Percentiles rank a stretch among this genome's conserved stretches.
phyloP scores from a whole-genome alignment of 2,888 invertebrate genomes.

The Hofmannophila pseudospretella region DNA sequence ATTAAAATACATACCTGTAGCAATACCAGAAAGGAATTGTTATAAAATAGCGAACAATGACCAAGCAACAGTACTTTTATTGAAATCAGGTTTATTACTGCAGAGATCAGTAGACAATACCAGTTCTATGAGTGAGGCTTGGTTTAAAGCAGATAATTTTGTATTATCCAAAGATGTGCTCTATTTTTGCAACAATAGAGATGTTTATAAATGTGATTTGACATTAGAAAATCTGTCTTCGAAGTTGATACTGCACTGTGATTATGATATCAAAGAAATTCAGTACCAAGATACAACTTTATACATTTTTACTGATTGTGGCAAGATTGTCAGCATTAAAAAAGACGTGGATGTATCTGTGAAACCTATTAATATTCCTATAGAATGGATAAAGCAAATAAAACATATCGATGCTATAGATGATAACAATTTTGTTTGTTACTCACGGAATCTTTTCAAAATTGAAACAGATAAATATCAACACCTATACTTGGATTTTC shows the following conservation, averaged over 20 bases:
- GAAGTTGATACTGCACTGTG: slow-evolving; percentile 37
- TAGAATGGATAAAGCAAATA: slow-evolving; percentile 54
- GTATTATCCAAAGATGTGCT: slow-evolving; percentile 35
- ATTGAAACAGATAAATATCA: slow-evolving; percentile 51
- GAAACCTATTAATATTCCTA: slow-evolving; percentile 39
- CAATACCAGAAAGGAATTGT: slow-evolving; percentile 44
- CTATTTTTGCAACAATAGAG: slow-evolving; percentile 44
- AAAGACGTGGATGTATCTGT: slow-evolving; percentile 25
- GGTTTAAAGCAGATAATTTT: slow-evolving; percentile 52
- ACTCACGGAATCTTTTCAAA: slow-evolving; percentile 55
- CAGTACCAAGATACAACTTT: slow-evolving; percentile 33
- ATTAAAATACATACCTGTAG: slow-evolving; percentile 50
- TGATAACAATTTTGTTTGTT: slow-evolving; percentile 54
- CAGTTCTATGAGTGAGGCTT: slow-evolving; percentile 35
- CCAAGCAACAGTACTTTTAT: slow-evolving; percentile 37
- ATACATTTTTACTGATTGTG: slow-evolving; percentile 52
- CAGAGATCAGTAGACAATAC: slow-evolving; percentile 41
- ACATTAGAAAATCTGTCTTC: slow-evolving; percentile 30
- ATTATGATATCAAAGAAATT: slow-evolving; percentile 53
- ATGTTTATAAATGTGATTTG: slow-evolving; percentile 47
- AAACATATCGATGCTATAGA: slow-evolving; percentile 48
- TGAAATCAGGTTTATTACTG: slow-evolving; percentile 42
- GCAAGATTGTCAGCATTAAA: slow-evolving; percentile 42
- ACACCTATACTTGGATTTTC: slow-evolving; percentile 59
- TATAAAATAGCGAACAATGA: slow-evolving; percentile 50